These are phyloP conservation scores for Spodoptera litura DNA, from an alignment of 1,140 invertebrate species.

Conservation along the genomic window DNA sequence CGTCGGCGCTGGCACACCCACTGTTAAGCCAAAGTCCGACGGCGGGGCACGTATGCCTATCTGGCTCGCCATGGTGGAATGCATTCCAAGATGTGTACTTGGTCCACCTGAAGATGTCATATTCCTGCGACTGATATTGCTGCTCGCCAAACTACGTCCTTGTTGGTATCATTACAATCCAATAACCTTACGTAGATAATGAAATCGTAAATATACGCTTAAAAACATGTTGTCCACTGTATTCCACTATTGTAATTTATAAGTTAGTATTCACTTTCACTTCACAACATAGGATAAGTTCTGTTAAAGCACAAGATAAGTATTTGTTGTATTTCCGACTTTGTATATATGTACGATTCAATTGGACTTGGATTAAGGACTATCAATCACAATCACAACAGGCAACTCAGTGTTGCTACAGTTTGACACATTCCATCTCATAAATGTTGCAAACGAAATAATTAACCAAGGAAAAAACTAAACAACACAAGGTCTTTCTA, in stretches of 20 bases:
- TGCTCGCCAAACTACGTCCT: conserved; percentile 61
- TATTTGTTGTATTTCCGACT: conserved; percentile 20
- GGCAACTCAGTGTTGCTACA: neutral
- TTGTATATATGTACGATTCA: conserved; percentile 3
- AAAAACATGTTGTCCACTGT: conserved; percentile 13
- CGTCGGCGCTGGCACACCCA: conserved; percentile 59
- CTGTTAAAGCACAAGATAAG: neutral
- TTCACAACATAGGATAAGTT: conserved; percentile 24
- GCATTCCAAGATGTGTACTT: conserved; percentile 62
- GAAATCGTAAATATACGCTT: conserved; percentile 9
- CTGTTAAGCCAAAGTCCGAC: conserved; percentile 66
- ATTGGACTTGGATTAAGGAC: conserved; percentile 22
- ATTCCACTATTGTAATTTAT: neutral
- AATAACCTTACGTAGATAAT: conserved; percentile 45
- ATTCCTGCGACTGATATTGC: conserved; percentile 52
- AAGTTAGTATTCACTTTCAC: conserved; percentile 16
- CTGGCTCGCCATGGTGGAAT: conserved; percentile 61
- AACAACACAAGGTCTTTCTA: neutral
- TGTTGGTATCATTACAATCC: conserved; percentile 63
- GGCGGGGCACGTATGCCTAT: conserved; percentile 57
- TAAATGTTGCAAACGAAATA: conserved; percentile 7
- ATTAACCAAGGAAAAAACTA: neutral
- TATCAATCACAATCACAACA: conserved; percentile 3
- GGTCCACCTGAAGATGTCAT: conserved; percentile 70
- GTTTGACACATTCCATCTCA: neutral